phyloP scores from a whole-genome alignment of 2,113 vertebrate genomes.

The Arvicanthis niloticus region DNA sequence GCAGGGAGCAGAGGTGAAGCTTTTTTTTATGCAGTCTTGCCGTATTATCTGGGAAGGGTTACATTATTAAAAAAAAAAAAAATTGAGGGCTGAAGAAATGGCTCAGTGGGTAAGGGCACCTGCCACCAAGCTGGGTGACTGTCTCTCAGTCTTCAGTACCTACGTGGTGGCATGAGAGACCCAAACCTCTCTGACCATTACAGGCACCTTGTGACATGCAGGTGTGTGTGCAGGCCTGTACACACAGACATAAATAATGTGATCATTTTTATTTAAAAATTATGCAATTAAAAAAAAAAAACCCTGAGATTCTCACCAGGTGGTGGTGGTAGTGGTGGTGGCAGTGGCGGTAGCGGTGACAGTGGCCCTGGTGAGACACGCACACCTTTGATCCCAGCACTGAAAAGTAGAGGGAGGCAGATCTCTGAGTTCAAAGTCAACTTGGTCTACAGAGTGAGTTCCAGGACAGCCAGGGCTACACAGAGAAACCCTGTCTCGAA shows the following conservation, averaged over 20 bases:
- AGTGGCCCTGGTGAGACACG: too few species aligned
- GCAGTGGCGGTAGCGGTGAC: too few species aligned
- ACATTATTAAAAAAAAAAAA: neutral
- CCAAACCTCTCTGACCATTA: neutral
- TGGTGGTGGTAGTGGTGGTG: too few species aligned
- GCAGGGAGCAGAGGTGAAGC: neutral
- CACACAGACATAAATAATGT: neutral
- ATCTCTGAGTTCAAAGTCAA: too few species aligned
- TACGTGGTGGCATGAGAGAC: neutral
- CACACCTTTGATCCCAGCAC: too few species aligned
- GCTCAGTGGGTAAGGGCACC: neutral
- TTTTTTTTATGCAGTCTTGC: neutral
- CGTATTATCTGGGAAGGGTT: conserved; percentile 3
- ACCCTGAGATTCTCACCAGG: neutral
- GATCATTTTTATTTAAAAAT: neutral
- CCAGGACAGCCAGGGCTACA: too few species aligned
- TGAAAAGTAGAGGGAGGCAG: too few species aligned
- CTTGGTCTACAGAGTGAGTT: too few species aligned
- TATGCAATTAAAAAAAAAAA: too few species aligned
- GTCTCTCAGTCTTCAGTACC: neutral
- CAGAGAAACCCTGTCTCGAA: too few species aligned
- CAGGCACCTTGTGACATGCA: neutral
- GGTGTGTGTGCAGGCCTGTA: neutral
- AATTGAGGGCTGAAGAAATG: neutral
- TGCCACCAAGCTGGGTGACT: neutral